Evolutionary conservation across 2,888 invertebrate genomes (phyloP).

Genomic region (Lasioglossum oenotherae): DNA sequence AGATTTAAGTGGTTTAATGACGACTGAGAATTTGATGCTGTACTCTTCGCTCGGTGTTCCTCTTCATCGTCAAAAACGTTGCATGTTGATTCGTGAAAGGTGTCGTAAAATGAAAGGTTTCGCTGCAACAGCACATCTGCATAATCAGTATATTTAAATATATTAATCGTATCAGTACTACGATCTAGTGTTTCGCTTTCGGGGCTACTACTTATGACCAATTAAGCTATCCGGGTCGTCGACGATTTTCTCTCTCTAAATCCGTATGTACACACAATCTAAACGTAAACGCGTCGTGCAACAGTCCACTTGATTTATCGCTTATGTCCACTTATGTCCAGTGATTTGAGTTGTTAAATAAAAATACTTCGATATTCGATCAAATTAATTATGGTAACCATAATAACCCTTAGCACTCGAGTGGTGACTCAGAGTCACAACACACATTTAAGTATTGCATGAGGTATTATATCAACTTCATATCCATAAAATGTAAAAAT

Average conservation of each 20-base stretch:
- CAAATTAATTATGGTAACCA: no score
- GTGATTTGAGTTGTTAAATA: no score
- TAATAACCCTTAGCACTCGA: no score
- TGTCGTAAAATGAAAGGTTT: neutral
- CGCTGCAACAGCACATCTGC: neutral
- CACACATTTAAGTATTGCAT: no score
- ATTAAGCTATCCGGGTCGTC: neutral
- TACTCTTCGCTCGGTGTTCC: no score
- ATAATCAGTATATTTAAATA: slow-evolving; percentile 2
- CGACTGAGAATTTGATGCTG: no score
- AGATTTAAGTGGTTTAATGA: no score
- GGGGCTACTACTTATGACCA: slow-evolving; percentile 1
- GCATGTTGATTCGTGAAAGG: neutral
- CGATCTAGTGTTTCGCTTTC: neutral
- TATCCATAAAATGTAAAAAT: no score
- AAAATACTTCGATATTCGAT: no score
- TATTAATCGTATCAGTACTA: neutral
- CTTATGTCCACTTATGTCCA: neutral
- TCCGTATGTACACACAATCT: neutral
- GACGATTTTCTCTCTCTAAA: slow-evolving; percentile 8
- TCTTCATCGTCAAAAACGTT: neutral
- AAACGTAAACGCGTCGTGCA: neutral
- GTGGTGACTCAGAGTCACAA: no score
- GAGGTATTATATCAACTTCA: no score
- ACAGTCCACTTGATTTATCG: neutral